Percentiles rank a stretch among this genome's conserved stretches.
Evolutionary conservation across 2,888 invertebrate genomes (phyloP).

Genomic region (Dyspetes luteomarginatus): DNA sequence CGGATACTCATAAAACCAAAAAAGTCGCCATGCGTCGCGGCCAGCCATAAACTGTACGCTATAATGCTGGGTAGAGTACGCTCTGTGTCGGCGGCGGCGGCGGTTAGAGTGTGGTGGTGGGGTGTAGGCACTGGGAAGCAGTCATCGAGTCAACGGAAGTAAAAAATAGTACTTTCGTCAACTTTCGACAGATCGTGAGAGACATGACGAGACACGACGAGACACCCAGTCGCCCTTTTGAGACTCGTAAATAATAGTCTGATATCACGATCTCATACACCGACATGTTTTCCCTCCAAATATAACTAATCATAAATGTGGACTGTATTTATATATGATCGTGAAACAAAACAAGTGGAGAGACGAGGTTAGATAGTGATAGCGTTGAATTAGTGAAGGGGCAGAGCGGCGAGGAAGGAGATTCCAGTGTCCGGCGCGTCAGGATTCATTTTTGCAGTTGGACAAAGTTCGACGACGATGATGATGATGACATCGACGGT

Average conservation of each 20-base stretch:
- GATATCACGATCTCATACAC: neutral
- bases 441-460: slow-evolving; percentile 12
- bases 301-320: neutral
- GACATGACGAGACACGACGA: neutral
- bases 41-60: too few species aligned
- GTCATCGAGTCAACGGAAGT: neutral
- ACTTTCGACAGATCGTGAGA: neutral
- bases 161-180: neutral
- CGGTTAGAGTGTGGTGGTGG: too few species aligned
- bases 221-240: too few species aligned
- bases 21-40: too few species aligned
- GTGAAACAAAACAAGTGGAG: neutral
- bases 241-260: neutral
- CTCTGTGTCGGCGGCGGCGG: slow-evolving; percentile 40
- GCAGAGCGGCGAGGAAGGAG: neutral
- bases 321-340: too few species aligned
- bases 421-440: slow-evolving; percentile 35
- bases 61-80: slow-evolving; percentile 42
- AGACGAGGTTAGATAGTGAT: neutral
- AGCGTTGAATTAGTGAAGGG: neutral
- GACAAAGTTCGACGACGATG: slow-evolving; percentile 39
- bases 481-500: slow-evolving; percentile 27
- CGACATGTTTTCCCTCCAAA: too few species aligned
- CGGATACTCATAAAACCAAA: too few species aligned
- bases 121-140: slow-evolving; percentile 26